phyloP scores from a whole-genome alignment of 1,140 invertebrate genomes.

The Anagrus nilaparvatae region DNA sequence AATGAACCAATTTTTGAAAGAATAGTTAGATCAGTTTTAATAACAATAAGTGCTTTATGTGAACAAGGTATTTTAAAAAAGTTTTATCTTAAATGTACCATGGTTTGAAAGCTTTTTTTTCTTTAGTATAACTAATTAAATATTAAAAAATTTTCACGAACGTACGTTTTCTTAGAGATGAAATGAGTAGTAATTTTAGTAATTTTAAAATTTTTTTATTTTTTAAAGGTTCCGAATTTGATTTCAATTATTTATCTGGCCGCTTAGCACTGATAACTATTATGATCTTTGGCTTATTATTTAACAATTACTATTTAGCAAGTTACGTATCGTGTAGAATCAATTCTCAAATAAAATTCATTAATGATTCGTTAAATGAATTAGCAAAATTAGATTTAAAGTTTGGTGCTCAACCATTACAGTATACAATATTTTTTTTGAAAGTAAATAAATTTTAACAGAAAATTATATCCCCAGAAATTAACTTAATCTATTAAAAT shows the following conservation, averaged over 20 bases:
- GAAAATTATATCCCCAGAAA: too few relatives aligned
- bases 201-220: not conserved
- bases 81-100: too few relatives aligned
- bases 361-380: constrained; percentile 8
- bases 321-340: constrained; percentile 10
- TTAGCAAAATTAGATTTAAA: constrained; percentile 1
- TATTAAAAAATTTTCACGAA: too few relatives aligned
- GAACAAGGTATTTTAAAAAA: too few relatives aligned
- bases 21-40: constrained; percentile 4
- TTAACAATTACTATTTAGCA: constrained; percentile 11
- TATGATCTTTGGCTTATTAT: constrained; percentile 6
- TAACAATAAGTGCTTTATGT: constrained; percentile 9
- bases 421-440: constrained; percentile 28
- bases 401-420: constrained; percentile 13
- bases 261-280: constrained; percentile 9
- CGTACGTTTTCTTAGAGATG: too few relatives aligned
- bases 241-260: constrained; percentile 2
- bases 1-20: constrained; percentile 7
- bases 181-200: too few relatives aligned
- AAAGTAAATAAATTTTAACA: too few relatives aligned
- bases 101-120: too few relatives aligned
- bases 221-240: constrained; percentile 13
- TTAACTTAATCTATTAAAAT: not conserved
- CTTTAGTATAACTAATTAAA: too few relatives aligned
- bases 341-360: not conserved